These are phyloP conservation scores for Pycnomerus fuliginosus DNA, from an alignment of 2,888 invertebrate genomes.

Conservation along the genomic window DNA sequence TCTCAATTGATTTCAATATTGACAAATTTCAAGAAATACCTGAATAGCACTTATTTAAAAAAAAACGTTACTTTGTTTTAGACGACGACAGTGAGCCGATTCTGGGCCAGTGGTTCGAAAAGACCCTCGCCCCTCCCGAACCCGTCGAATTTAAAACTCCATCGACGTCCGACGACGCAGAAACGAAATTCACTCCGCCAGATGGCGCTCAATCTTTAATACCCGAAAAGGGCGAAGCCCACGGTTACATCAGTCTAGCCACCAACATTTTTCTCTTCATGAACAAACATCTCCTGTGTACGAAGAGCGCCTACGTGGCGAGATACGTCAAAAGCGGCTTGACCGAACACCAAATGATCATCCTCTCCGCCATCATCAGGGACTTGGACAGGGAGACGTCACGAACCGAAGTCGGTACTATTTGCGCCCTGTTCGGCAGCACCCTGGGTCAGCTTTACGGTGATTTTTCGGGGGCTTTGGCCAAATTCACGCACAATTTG, in stretches of 20 bases:
- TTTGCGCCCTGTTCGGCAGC: conserved; percentile 72
- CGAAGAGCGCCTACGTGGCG: conserved; percentile 67
- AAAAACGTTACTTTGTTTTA: conserved; percentile 34
- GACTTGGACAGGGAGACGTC: conserved; percentile 90
- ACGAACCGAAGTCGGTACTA: conserved; percentile 73
- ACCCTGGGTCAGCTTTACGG: conserved; percentile 70
- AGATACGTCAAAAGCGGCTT: conserved; percentile 69
- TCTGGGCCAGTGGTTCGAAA: conserved; percentile 92
- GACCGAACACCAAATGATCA: conserved; percentile 85
- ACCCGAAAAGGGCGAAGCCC: conserved; percentile 76
- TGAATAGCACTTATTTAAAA: too few relatives aligned
- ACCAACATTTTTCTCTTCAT: conserved; percentile 85
- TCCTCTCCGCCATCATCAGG: conserved; percentile 83
- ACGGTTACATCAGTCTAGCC: conserved; percentile 81
- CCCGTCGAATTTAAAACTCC: conserved; percentile 60
- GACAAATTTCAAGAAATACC: too few relatives aligned
- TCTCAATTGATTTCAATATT: background rate
- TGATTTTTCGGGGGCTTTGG: conserved; percentile 75
- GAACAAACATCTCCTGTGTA: conserved; percentile 76
- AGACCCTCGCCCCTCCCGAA: conserved; percentile 82
- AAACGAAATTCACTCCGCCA: conserved; percentile 53
- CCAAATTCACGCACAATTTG: conserved; percentile 78
- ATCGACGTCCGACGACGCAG: conserved; percentile 56
- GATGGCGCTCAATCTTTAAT: conserved; percentile 59
- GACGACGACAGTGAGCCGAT: conserved; percentile 82